A percentile compares a stretch with the other conserved stretches of the same genome.
phyloP scores from a whole-genome alignment of 2,888 invertebrate species.

The Polylopha cassiicola region DNA sequence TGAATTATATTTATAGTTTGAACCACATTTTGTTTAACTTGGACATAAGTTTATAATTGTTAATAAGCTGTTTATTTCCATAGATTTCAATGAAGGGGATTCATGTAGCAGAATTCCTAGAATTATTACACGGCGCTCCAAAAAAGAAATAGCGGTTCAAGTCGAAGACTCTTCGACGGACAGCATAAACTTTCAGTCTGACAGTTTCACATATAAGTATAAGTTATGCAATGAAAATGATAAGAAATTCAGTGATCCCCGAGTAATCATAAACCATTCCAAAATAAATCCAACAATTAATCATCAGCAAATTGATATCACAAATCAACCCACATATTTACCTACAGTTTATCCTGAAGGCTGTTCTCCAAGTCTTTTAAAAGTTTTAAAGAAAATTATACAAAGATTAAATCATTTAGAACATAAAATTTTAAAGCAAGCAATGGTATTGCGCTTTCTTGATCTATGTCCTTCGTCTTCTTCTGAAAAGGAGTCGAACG shows the following conservation, averaged over 20 bases:
- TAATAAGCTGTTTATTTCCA: conserved; percentile 23
- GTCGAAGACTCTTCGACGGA: conserved; percentile 35
- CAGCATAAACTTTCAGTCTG: conserved; percentile 40
- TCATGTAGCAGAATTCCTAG: conserved; percentile 33
- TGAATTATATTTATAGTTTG: too few relatives aligned
- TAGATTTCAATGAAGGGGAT: conserved; percentile 48
- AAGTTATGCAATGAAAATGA: conserved; percentile 41
- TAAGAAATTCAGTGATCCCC: too few relatives aligned
- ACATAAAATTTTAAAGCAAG: conserved; percentile 56
- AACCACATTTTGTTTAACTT: background rate
- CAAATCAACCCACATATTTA: conserved; percentile 50
- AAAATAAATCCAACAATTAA: conserved; percentile 41
- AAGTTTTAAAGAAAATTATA: conserved; percentile 41
- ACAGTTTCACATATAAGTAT: conserved; percentile 28
- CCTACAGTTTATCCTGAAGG: conserved; percentile 47
- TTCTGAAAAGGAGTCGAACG: conserved; percentile 53
- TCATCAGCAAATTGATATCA: conserved; percentile 30
- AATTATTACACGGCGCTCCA: conserved; percentile 5
- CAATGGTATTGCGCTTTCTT: conserved; percentile 58
- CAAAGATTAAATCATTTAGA: conserved; percentile 56
- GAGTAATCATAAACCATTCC: conserved; percentile 49
- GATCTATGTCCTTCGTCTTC: conserved; percentile 54
- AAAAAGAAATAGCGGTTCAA: conserved; percentile 25
- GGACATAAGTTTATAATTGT: background rate
- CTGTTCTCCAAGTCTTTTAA: conserved; percentile 33